phyloP scores from a whole-genome alignment of 2,113 vertebrate genomes.

The Pitta sordida region DNA sequence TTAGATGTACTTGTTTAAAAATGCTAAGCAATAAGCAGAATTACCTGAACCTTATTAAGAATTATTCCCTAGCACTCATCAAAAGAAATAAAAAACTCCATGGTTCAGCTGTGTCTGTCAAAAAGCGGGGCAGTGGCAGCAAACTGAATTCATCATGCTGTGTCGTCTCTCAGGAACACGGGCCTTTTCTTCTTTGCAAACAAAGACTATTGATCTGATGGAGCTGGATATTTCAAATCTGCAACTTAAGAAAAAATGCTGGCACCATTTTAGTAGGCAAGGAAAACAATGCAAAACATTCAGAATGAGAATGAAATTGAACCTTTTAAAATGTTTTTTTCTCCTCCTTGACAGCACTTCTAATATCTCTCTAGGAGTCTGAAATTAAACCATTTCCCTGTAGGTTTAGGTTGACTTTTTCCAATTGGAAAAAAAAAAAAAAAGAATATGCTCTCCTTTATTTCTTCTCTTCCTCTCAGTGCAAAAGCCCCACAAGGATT shows the following conservation, averaged over 20 bases:
- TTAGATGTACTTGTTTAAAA: background rate
- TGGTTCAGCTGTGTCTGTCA: background rate
- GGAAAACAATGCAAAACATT: background rate
- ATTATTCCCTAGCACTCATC: background rate
- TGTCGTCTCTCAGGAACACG: rapidly evolving
- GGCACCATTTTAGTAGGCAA: background rate
- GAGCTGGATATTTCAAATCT: background rate
- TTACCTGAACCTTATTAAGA: background rate
- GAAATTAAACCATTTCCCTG: slow-evolving; percentile 51
- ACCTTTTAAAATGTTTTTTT: slow-evolving; percentile 2
- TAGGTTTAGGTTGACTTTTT: slow-evolving; percentile 30
- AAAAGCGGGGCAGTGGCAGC: background rate
- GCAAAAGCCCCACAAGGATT: slow-evolving; percentile 41
- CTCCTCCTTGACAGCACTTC: background rate
- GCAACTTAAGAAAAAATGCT: background rate
- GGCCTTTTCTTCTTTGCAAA: background rate
- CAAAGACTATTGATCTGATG: background rate
- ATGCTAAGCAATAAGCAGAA: background rate
- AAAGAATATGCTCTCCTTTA: background rate
- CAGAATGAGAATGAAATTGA: background rate
- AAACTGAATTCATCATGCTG: background rate
- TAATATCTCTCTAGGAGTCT: background rate
- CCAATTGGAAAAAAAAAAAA: background rate
- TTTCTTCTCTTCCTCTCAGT: background rate
- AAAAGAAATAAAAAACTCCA: background rate